Conservation (phyloP, 2,888 invertebrate species). For the Rotaria macrura region DNA sequence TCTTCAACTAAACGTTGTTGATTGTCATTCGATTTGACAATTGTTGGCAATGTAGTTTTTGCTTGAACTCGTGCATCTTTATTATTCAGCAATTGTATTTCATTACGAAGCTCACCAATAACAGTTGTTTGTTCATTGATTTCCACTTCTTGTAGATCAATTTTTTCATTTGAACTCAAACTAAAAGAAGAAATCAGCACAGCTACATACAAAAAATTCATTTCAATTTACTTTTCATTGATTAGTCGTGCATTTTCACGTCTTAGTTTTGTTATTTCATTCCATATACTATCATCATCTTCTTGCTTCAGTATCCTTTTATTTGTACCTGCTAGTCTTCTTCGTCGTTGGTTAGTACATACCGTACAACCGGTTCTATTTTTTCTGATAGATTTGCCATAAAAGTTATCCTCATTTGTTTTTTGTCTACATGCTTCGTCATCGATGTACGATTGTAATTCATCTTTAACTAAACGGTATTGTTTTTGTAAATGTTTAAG, state of each 20-base stretch:
- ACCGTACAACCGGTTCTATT: neutral
- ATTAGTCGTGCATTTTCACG: neutral
- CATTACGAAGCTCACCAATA: slow-evolving; percentile 4
- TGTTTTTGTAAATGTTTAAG: slow-evolving; percentile 19
- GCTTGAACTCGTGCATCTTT: neutral
- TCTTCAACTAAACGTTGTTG: slow-evolving; percentile 12
- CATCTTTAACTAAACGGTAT: neutral
- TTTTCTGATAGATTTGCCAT: neutral
- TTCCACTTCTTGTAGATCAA: slow-evolving; percentile 10
- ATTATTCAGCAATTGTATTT: neutral
- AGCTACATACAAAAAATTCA: too few relatives aligned
- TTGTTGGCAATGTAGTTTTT: neutral
- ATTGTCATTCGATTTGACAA: neutral
- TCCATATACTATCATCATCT: neutral
- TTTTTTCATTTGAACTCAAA: neutral
- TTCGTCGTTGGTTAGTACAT: neutral
- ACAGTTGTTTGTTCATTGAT: slow-evolving; percentile 5
- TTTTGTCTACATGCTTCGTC: neutral
- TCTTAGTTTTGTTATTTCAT: neutral
- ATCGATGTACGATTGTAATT: slow-evolving; percentile 7
- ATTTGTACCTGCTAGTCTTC: neutral
- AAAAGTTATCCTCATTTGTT: neutral
- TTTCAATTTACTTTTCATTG: neutral
- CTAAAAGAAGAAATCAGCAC: neutral
- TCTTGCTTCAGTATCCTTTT: neutral